These are phyloP conservation scores for Desmodus rotundus DNA, from an alignment of 2,113 vertebrate genomes.

Conservation along the genomic window DNA sequence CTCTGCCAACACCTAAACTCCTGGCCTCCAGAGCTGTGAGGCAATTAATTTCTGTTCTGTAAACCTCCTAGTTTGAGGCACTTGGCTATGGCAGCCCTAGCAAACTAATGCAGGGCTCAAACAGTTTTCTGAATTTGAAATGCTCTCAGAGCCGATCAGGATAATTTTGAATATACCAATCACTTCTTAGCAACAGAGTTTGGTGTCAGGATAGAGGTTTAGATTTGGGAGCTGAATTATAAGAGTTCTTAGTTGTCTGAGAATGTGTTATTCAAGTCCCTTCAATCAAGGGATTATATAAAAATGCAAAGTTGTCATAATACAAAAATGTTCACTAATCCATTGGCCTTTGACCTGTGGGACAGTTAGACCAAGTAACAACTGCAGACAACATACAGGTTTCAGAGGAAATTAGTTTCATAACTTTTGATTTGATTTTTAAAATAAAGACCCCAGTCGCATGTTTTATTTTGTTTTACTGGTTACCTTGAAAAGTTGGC, in stretches of 20 bases:
- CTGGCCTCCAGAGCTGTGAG: not conserved
- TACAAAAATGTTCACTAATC: not conserved
- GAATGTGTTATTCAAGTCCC: not conserved
- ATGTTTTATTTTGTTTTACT: not conserved
- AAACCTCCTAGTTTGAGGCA: not conserved
- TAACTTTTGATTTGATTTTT: not conserved
- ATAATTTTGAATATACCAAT: not conserved
- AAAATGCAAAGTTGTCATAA: not conserved
- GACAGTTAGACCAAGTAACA: not conserved
- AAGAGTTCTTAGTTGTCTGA: not conserved
- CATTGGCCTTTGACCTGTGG: not conserved
- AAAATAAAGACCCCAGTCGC: not conserved
- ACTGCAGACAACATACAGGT: not conserved
- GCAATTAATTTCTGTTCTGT: not conserved
- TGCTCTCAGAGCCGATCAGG: not conserved
- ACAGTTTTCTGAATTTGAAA: slow-evolving; percentile 26
- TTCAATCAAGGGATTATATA: not conserved
- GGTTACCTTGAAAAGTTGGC: not conserved
- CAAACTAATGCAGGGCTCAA: not conserved
- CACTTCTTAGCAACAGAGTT: not conserved
- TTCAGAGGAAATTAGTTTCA: not conserved
- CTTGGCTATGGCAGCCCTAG: not conserved
- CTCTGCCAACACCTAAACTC: not conserved
- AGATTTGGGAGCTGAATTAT: not conserved
- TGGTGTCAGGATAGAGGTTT: not conserved